Percentiles rank a stretch among this genome's conserved stretches.
Evolutionary conservation across 1,140 invertebrate genomes (phyloP).

Genomic region (Samia ricini): DNA sequence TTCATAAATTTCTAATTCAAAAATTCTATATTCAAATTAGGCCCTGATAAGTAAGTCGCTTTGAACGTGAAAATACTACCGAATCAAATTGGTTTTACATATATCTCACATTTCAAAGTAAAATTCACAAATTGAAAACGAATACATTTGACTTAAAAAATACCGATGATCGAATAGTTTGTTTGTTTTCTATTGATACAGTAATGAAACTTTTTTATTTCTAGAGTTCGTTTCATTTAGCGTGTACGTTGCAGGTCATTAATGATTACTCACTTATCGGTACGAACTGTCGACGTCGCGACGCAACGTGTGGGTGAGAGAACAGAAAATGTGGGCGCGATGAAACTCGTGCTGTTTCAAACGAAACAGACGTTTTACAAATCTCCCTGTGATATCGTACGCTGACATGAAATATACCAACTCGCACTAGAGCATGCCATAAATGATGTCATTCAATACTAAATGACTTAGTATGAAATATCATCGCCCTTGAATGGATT

Average conservation of each 20-base stretch:
- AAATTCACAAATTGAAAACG: neutral
- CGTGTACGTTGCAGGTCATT: neutral
- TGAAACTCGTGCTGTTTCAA: neutral
- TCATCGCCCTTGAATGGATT: neutral
- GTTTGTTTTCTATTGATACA: neutral
- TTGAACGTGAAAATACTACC: no score
- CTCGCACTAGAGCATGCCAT: neutral
- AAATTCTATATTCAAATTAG: no score
- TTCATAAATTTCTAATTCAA: no score
- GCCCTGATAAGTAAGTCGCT: no score
- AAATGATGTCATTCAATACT: neutral
- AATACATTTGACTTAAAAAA: conserved; percentile 8
- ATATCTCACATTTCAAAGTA: neutral
- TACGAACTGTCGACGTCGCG: neutral
- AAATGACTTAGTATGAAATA: neutral
- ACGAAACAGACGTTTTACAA: neutral
- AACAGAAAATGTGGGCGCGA: neutral
- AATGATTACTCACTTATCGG: neutral
- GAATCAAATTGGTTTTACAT: neutral
- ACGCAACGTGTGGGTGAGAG: neutral
- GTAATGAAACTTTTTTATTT: conserved; percentile 5
- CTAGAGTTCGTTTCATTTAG: neutral
- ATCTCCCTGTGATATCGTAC: neutral
- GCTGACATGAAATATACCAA: neutral
- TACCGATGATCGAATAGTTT: neutral